phyloP scores from a whole-genome alignment of 2,797 vertebrate species.

The Oreochromis grahami region DNA sequence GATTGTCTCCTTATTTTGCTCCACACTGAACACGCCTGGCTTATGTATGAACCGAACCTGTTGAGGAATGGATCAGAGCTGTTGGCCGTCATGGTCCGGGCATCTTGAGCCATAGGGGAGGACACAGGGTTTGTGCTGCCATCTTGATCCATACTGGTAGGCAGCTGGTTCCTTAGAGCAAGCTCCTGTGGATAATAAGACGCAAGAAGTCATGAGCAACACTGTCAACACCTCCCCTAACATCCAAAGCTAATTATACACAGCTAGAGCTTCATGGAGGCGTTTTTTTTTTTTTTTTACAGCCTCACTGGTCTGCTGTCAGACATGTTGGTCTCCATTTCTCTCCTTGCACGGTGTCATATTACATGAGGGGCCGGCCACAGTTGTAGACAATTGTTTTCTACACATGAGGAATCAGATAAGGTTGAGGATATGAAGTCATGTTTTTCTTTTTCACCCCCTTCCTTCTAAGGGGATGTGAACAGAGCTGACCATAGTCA shows the following conservation, averaged over 20 bases:
- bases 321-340: slow-evolving; percentile 16
- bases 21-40: neutral
- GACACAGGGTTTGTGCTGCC: slow-evolving; percentile 89
- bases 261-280: slow-evolving; percentile 16
- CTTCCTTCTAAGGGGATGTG: slow-evolving; percentile 18
- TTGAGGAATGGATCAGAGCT: slow-evolving; percentile 99
- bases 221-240: slow-evolving; percentile 10
- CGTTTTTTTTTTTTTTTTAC: neutral
- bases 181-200: slow-evolving; percentile 82
- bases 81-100: slow-evolving; percentile 97
- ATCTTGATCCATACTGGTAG: slow-evolving; percentile 93
- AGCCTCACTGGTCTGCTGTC: slow-evolving; percentile 2
- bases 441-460: slow-evolving; percentile 33
- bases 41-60: slow-evolving; percentile 80
- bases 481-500: neutral
- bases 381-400: slow-evolving; percentile 65
- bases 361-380: slow-evolving; percentile 40
- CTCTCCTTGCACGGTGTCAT: slow-evolving; percentile 34
- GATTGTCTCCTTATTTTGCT: neutral
- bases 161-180: slow-evolving; percentile 93
- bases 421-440: slow-evolving; percentile 58
- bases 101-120: slow-evolving; percentile 94
- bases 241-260: slow-evolving; percentile 24
- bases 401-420: slow-evolving; percentile 57
- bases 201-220: slow-evolving; percentile 13